Evolutionary conservation across 2,797 vertebrate species (phyloP).

Genomic region (Bucorvus abyssinicus): DNA sequence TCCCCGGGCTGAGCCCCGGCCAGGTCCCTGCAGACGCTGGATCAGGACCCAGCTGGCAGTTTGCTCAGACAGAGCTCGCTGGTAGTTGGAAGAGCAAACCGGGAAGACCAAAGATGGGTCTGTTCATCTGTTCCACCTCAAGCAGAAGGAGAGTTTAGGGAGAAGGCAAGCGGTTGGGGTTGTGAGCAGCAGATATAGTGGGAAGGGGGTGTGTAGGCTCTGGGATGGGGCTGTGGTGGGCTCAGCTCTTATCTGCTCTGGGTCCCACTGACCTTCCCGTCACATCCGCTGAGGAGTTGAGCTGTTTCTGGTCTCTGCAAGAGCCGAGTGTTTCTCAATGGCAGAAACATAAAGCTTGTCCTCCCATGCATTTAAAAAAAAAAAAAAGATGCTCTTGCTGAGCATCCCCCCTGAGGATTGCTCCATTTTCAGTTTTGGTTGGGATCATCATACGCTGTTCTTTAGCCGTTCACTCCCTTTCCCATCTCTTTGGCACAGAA

Average conservation of each 20-base stretch:
- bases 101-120: not conserved
- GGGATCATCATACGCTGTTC: not conserved
- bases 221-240: not conserved
- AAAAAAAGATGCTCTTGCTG: not conserved
- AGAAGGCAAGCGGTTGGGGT: not conserved
- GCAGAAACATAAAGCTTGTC: not conserved
- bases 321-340: not conserved
- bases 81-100: not conserved
- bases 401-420: not conserved
- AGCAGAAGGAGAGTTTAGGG: not conserved
- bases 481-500: not conserved
- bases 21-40: not conserved
- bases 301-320: not conserved
- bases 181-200: not conserved
- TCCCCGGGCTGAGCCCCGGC: not conserved
- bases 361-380: rapidly evolving
- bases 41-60: not conserved
- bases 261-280: not conserved
- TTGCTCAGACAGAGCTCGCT: not conserved
- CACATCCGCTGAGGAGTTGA: not conserved
- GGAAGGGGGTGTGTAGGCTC: not conserved
- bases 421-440: not conserved
- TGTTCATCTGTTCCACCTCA: not conserved
- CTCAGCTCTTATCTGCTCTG: not conserved
- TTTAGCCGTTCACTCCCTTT: not conserved